Conservation (phyloP, 2,797 vertebrate species). For the Rhyacichthys aspro region DNA sequence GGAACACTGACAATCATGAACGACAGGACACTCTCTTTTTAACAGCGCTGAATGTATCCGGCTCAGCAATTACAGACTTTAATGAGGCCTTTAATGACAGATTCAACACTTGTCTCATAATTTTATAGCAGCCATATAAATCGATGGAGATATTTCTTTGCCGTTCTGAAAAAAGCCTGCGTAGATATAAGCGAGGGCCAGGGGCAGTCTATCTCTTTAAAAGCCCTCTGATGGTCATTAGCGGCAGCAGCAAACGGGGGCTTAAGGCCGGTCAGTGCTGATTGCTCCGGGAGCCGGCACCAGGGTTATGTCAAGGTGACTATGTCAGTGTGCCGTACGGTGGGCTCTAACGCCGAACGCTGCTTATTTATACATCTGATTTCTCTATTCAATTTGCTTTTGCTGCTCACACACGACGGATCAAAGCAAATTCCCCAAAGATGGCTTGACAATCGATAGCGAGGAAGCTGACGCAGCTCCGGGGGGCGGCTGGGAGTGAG, state of each 20-base stretch:
- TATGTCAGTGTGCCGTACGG: conserved; percentile 55
- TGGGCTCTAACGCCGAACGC: conserved; percentile 65
- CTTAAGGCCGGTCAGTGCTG: conserved; percentile 38
- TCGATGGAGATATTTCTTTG: conserved; percentile 49
- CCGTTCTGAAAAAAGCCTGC: conserved; percentile 40
- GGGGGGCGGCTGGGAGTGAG: conserved; percentile 32
- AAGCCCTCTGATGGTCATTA: conserved; percentile 62
- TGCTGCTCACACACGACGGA: conserved; percentile 49
- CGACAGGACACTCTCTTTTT: conserved; percentile 51
- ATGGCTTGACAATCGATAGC: conserved; percentile 66
- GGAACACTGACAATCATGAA: conserved; percentile 46
- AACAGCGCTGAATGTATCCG: conserved; percentile 58
- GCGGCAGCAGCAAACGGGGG: conserved; percentile 26
- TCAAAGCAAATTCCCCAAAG: conserved; percentile 68
- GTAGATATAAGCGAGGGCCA: conserved; percentile 24
- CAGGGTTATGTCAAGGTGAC: conserved; percentile 75
- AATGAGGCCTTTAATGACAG: conserved; percentile 68
- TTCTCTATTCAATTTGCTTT: conserved; percentile 76
- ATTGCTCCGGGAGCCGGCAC: conserved; percentile 34
- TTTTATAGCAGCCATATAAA: conserved; percentile 69
- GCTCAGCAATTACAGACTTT: conserved; percentile 62
- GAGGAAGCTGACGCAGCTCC: conserved; percentile 65
- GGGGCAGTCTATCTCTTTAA: conserved; percentile 46
- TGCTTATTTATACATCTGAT: conserved; percentile 80
- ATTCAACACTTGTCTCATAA: conserved; percentile 70